Percentiles rank a stretch among this genome's conserved stretches.
phyloP scores from a whole-genome alignment of 2,888 invertebrate species.

The Ichneumoninae sp. region DNA sequence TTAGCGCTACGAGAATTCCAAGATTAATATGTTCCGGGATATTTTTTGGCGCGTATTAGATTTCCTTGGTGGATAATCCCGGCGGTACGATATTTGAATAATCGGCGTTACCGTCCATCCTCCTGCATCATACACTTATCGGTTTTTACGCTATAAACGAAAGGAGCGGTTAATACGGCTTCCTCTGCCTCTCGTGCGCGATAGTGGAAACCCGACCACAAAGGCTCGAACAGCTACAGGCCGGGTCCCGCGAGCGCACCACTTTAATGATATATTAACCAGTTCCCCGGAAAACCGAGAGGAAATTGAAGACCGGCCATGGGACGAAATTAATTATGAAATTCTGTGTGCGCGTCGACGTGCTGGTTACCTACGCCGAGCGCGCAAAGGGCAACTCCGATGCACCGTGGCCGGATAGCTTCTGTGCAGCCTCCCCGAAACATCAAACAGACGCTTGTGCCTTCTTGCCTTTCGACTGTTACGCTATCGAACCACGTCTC shows the following conservation, averaged over 20 bases:
- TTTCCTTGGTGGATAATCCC: not conserved
- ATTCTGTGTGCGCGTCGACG: constrained; percentile 19
- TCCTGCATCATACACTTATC: not conserved
- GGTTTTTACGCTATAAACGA: not conserved
- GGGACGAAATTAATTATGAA: constrained; percentile 56
- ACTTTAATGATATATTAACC: constrained; percentile 36
- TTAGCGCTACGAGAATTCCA: not conserved
- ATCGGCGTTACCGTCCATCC: not conserved
- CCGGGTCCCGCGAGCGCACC: constrained; percentile 6
- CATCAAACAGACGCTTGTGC: constrained; percentile 3
- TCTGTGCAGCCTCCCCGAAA: not conserved
- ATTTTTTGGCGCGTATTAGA: not conserved
- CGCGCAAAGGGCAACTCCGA: not conserved
- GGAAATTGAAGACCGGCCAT: constrained; percentile 18
- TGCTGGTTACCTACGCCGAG: not conserved
- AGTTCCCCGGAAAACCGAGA: constrained; percentile 28
- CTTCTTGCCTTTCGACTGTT: constrained; percentile 6
- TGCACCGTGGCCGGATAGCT: not conserved
- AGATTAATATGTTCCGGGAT: constrained; percentile 18
- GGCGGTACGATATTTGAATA: constrained; percentile 4
- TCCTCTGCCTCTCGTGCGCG: constrained; percentile 2
- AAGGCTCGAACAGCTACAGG: not conserved
- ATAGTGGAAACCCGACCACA: constrained; percentile 6
- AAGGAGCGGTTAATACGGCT: constrained; percentile 21
- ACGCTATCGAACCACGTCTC: constrained; percentile 7